Percentiles rank a stretch among this genome's conserved stretches.
These are phyloP conservation scores for Anolis sagrei DNA, from an alignment of 2,113 vertebrate species.

Conservation along the genomic window DNA sequence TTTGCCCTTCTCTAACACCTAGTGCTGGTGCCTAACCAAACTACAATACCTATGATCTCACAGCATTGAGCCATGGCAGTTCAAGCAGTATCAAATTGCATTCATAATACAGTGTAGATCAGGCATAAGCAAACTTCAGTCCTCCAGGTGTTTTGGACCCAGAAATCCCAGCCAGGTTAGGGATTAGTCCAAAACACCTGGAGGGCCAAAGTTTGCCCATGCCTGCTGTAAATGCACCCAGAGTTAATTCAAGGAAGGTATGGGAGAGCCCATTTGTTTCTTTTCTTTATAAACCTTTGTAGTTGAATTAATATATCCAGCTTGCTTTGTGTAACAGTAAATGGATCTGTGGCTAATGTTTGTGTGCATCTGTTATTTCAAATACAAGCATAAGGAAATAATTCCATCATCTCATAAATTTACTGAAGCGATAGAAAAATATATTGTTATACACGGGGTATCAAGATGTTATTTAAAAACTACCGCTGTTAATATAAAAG, in stretches of 20 bases:
- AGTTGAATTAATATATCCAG: not conserved
- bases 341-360: not conserved
- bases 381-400: not conserved
- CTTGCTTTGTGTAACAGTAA: not conserved
- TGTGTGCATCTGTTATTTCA: slow-evolving; percentile 22
- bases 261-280: not conserved
- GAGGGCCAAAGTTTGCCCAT: too few relatives aligned
- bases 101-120: too few relatives aligned
- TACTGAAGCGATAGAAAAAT: not conserved
- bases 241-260: not conserved
- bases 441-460: not conserved
- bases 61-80: too few relatives aligned
- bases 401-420: not conserved
- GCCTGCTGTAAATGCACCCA: too few relatives aligned
- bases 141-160: too few relatives aligned
- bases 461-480: slow-evolving; percentile 10
- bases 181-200: too few relatives aligned
- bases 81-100: too few relatives aligned
- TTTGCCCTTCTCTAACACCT: too few relatives aligned
- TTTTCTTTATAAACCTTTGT: accelerated
- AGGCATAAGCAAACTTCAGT: too few relatives aligned
- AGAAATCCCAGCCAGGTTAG: too few relatives aligned
- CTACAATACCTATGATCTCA: too few relatives aligned
- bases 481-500: accelerated
- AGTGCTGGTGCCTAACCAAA: too few relatives aligned